phyloP scores from a whole-genome alignment of 2,888 invertebrate genomes.

The Drosophila percnosoma region DNA sequence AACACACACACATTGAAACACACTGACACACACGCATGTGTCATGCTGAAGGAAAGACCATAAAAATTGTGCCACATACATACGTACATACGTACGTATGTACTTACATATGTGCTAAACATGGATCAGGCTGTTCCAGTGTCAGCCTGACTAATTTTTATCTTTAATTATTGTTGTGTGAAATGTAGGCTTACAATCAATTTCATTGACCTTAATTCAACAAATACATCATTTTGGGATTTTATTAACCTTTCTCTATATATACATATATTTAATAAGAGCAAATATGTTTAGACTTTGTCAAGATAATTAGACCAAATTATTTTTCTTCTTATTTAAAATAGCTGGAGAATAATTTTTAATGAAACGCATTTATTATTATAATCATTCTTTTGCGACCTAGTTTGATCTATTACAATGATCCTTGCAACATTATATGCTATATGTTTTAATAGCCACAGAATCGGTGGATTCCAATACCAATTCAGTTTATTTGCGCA shows the following conservation, averaged over 20 bases:
- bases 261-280: not conserved
- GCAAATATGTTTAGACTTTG: not conserved
- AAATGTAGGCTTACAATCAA: not conserved
- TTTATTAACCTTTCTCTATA: not conserved
- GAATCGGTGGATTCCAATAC: not conserved
- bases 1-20: not conserved
- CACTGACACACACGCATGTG: not conserved
- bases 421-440: not conserved
- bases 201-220: not conserved
- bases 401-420: not conserved
- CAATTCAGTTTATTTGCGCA: not conserved
- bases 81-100: not conserved
- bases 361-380: not conserved
- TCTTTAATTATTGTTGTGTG: not conserved
- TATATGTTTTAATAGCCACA: not conserved
- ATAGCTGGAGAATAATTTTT: not conserved
- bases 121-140: slow-evolving; percentile 1
- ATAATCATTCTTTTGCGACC: not conserved
- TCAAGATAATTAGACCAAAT: not conserved
- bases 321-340: not conserved
- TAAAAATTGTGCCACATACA: slow-evolving; percentile 2
- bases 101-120: not conserved
- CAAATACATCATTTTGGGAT: not conserved
- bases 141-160: not conserved
- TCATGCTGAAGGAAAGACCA: not conserved